Conservation (phyloP, 2,797 vertebrate species). For the Euthynnus affinis region DNA sequence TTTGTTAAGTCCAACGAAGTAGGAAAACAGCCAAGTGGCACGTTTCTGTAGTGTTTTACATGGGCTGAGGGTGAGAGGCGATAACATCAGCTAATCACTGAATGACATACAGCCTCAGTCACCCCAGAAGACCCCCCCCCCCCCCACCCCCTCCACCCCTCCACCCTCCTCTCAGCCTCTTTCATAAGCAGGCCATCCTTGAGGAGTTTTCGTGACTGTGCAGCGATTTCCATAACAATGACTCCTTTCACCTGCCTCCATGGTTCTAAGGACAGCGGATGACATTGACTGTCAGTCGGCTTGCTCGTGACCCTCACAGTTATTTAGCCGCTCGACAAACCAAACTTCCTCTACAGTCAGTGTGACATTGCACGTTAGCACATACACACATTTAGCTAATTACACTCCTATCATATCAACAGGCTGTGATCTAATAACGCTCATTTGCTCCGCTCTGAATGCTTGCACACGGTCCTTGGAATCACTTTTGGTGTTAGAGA, state of each 20-base stretch:
- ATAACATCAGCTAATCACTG: conserved; percentile 30
- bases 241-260: neutral
- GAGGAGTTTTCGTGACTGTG: conserved; percentile 19
- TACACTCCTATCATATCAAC: neutral
- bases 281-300: conserved; percentile 19
- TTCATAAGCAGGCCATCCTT: conserved; percentile 16
- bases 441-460: neutral
- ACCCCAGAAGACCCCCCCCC: neutral
- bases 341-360: conserved; percentile 1
- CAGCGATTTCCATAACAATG: conserved; percentile 58
- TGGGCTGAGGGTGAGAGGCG: neutral
- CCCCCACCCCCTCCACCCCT: neutral
- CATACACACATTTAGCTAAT: conserved; percentile 3
- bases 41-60: conserved; percentile 10
- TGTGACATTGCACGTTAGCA: conserved; percentile 3
- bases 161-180: neutral
- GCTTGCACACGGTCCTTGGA: neutral
- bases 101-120: conserved; percentile 2
- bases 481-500: neutral
- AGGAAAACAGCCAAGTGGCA: neutral
- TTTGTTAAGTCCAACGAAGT: conserved; percentile 2
- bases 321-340: conserved; percentile 6
- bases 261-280: conserved; percentile 13
- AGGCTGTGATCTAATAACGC: conserved; percentile 13
- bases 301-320: neutral